Evolutionary conservation across 1,140 invertebrate genomes (phyloP).

Genomic region (Drosophila athabasca): DNA sequence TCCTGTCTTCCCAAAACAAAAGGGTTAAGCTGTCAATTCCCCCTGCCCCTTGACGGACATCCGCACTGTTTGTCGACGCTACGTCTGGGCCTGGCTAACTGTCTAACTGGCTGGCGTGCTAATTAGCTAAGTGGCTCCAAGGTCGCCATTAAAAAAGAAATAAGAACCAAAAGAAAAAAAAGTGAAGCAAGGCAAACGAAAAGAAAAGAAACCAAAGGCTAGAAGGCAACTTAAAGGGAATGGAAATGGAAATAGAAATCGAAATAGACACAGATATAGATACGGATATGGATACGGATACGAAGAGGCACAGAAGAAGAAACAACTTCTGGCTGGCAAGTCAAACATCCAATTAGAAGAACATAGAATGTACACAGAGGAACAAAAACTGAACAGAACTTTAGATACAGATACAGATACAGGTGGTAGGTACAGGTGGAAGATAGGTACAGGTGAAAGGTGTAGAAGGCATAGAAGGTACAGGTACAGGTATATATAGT

Average conservation of each 20-base stretch:
- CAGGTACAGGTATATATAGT: conserved; percentile 40
- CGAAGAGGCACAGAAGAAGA: conserved; percentile 39
- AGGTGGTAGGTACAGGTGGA: conserved; percentile 10
- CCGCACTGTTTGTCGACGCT: conserved; percentile 32
- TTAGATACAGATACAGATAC: conserved; percentile 41
- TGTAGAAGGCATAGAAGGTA: conserved; percentile 21
- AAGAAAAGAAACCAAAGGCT: conserved; percentile 46
- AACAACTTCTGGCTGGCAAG: conserved; percentile 72
- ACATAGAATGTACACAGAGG: conserved; percentile 72
- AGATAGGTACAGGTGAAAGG: conserved; percentile 26
- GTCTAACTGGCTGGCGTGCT: conserved; percentile 44
- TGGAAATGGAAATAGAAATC: conserved; percentile 48
- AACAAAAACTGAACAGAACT: conserved; percentile 62
- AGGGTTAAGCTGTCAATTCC: conserved; percentile 42
- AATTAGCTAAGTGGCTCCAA: conserved; percentile 80
- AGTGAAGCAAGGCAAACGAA: conserved; percentile 21
- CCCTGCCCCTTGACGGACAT: conserved; percentile 2
- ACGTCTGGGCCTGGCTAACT: conserved; percentile 47
- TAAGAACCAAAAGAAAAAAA: conserved; percentile 46
- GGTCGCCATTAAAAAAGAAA: conserved; percentile 75
- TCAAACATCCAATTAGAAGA: conserved; percentile 79
- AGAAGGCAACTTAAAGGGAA: conserved; percentile 55
- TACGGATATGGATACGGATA: conserved; percentile 33
- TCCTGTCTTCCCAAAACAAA: conserved; percentile 14
- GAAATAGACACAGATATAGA: conserved; percentile 43